A percentile compares a stretch with the other conserved stretches of the same genome.
Evolutionary conservation across 2,888 invertebrate genomes (phyloP).

Genomic region (Melanostoma mellinum): DNA sequence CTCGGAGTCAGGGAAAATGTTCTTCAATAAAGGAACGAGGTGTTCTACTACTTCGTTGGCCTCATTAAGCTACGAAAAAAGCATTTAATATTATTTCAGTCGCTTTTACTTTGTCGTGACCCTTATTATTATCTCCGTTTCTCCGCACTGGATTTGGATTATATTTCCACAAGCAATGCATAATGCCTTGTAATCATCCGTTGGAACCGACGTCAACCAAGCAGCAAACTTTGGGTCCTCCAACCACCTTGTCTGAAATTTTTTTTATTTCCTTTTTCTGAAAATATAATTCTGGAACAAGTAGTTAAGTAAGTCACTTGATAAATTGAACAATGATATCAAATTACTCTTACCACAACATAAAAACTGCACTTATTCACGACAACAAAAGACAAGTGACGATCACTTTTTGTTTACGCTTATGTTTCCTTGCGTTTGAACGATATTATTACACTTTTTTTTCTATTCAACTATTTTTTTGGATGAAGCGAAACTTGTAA

Average conservation of each 20-base stretch:
- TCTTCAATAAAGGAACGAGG: slow-evolving; percentile 14
- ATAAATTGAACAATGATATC: too few species aligned
- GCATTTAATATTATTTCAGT: slow-evolving; percentile 13
- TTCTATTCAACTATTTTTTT: too few species aligned
- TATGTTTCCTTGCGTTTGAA: too few species aligned
- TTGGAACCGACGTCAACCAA: slow-evolving; percentile 7
- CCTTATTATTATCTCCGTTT: slow-evolving; percentile 1
- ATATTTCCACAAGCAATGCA: slow-evolving; percentile 14
- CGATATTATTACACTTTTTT: too few species aligned
- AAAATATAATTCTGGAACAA: neutral
- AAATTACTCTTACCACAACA: too few species aligned
- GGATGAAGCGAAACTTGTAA: too few species aligned
- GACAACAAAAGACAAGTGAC: too few species aligned
- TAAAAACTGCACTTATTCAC: too few species aligned
- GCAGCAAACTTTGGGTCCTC: slow-evolving; percentile 12
- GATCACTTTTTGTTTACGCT: too few species aligned
- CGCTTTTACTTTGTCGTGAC: slow-evolving; percentile 1
- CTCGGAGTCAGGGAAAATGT: slow-evolving; percentile 13
- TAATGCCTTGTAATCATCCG: slow-evolving; percentile 15
- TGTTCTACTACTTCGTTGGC: slow-evolving; percentile 11
- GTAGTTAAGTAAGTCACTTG: too few species aligned
- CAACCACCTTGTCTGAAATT: neutral
- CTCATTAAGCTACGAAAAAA: slow-evolving; percentile 4
- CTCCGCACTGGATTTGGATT: slow-evolving; percentile 4
- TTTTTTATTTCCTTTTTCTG: neutral